Evolutionary conservation across 2,888 invertebrate species (phyloP), one percentile per base, ranked within the genome.

Genomic region (Flexamia atlantica): DNA sequence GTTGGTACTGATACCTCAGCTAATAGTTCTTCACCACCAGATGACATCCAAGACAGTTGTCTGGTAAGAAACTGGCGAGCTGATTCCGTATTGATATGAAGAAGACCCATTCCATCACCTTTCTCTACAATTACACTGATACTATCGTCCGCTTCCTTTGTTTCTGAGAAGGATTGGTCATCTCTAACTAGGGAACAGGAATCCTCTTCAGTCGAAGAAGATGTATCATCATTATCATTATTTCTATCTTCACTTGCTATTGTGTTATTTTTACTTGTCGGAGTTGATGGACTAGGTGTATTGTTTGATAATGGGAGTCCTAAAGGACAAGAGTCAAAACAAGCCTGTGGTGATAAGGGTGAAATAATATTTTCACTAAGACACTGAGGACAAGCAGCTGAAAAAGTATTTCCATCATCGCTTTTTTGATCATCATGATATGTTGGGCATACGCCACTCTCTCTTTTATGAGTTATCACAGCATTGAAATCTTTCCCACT

Each of bases 401-500:
- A 92, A 90, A 94, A 94, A 0, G 94, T 86, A 83, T 86, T 86
- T 12, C 83, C 81, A 36, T 86, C 85, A 3, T 84, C 86, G 81
- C 81, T 86, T 36, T 84, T 84, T 36, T 84, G 83, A 28, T 64
- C 93, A 88, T 36, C 36, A 36, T 36, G 36, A 36, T 92, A 92
- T 17, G 64, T 32, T 85, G 94, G 93, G 89, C 92, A 91, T 84
- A 93, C 93, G 57, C 93, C 93, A 87, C 32, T 76, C 25, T 94
- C 94, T 46, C 90, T 90, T 84, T 91, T 90, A 0, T 92, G 89
- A n/a, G 93, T 93, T 88, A 95, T 92, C 76, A 94, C 94, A 88
- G 95, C 94, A 89, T 94, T 96, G 92, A 94, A 97, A 88, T 95
- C 94, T 84, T 92, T 92, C 7, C 97, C 97, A 83, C 96, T 94